Evolutionary conservation across 2,888 invertebrate genomes (phyloP).

Genomic region (Cheilosia grossa): DNA sequence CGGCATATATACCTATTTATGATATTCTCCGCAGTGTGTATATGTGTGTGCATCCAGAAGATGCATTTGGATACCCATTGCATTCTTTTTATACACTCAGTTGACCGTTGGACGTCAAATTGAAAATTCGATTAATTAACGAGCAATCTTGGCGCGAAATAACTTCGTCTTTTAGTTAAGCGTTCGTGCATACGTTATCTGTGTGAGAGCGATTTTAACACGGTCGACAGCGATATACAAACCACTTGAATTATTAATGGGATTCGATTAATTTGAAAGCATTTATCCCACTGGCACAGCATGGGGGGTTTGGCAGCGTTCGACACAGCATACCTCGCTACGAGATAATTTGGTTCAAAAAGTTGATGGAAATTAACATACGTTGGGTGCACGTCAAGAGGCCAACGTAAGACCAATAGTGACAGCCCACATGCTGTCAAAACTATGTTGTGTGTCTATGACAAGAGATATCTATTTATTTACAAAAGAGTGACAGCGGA

Average conservation of each 20-base stretch:
- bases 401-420: slow-evolving; percentile 28
- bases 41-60: neutral
- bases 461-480: slow-evolving; percentile 62
- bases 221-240: slow-evolving; percentile 16
- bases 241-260: slow-evolving; percentile 61
- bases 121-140: slow-evolving; percentile 60
- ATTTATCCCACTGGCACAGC: slow-evolving; percentile 67
- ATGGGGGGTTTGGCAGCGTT: slow-evolving; percentile 22
- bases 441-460: slow-evolving; percentile 33
- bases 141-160: slow-evolving; percentile 22
- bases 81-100: slow-evolving; percentile 48
- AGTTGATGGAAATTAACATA: slow-evolving; percentile 64
- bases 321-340: neutral
- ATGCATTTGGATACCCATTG: neutral
- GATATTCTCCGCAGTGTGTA: slow-evolving; percentile 18
- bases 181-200: slow-evolving; percentile 6
- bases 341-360: slow-evolving; percentile 27
- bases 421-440: slow-evolving; percentile 69
- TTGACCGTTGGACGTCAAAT: slow-evolving; percentile 16
- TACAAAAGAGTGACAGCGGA: slow-evolving; percentile 51
- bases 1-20: slow-evolving; percentile 38
- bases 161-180: neutral
- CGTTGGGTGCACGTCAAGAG: slow-evolving; percentile 37
- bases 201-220: slow-evolving; percentile 6
- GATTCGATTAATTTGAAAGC: slow-evolving; percentile 68